Conservation (phyloP, 2,888 invertebrate genomes). For the Eupithecia exiguata region DNA sequence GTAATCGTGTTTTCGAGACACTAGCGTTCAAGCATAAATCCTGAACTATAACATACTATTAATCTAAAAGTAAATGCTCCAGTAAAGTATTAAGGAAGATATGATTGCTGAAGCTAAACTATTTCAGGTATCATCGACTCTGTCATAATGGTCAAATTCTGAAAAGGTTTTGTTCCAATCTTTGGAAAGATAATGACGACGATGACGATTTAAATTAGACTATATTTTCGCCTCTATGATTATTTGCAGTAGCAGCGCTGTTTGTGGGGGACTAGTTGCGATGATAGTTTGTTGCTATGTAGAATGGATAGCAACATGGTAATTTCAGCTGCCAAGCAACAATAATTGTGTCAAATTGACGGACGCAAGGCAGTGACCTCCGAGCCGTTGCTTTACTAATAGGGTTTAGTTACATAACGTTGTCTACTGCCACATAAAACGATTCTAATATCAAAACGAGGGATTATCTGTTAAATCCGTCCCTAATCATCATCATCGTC, state of each 20-base stretch:
- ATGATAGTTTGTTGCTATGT: background rate
- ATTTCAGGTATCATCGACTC: too few species aligned
- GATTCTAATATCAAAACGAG: background rate
- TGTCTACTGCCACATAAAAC: background rate
- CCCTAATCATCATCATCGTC: background rate
- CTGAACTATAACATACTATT: too few species aligned
- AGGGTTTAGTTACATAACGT: background rate
- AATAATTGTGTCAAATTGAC: background rate
- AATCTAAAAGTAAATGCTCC: too few species aligned
- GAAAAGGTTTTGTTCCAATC: background rate
- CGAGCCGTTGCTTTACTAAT: background rate
- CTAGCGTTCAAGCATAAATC: too few species aligned
- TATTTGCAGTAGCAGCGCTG: background rate
- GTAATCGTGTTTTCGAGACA: too few species aligned
- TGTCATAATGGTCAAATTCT: background rate
- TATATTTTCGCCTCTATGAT: background rate
- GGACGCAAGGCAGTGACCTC: slow-evolving; percentile 4
- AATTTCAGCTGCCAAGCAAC: background rate
- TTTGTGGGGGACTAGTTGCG: background rate
- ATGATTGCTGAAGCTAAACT: too few species aligned
- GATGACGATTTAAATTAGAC: too few species aligned
- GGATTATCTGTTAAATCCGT: background rate
- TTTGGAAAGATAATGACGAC: background rate
- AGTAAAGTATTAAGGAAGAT: too few species aligned
- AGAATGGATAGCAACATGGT: background rate